These are phyloP conservation scores for Echinops telfairi DNA, from an alignment of 2,113 vertebrate species.

Conservation along the genomic window DNA sequence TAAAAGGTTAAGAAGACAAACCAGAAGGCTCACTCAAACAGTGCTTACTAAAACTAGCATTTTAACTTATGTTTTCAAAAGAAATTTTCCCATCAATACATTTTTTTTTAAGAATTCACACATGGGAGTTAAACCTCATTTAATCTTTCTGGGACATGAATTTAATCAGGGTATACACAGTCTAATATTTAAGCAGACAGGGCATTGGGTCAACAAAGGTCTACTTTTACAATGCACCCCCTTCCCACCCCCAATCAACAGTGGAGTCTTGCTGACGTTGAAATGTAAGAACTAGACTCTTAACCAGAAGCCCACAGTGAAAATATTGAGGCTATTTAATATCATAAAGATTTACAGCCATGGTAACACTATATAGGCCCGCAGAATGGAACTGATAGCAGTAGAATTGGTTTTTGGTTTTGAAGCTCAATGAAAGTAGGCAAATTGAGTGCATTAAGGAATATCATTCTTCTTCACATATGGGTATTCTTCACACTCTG, in stretches of 20 bases:
- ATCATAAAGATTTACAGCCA: no score
- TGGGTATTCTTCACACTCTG: background rate
- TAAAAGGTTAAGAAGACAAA: background rate
- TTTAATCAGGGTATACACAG: background rate
- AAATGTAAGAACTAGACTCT: no score
- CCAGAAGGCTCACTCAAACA: background rate
- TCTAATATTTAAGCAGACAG: background rate
- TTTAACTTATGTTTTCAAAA: conserved; percentile 17
- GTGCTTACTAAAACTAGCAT: background rate
- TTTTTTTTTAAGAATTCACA: background rate
- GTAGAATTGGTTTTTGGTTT: background rate
- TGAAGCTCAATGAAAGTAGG: background rate
- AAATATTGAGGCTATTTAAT: no score
- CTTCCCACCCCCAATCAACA: no score
- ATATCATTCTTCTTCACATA: background rate
- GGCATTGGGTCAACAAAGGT: background rate
- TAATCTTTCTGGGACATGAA: background rate
- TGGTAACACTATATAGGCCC: no score
- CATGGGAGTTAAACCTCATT: background rate
- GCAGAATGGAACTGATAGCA: no score
- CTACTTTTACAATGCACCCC: background rate
- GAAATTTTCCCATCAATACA: background rate
- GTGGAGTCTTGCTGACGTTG: no score
- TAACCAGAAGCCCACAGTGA: no score
- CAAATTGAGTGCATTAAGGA: background rate